Conservation (phyloP, 1,140 invertebrate species). For the Listronotus oregonensis region DNA sequence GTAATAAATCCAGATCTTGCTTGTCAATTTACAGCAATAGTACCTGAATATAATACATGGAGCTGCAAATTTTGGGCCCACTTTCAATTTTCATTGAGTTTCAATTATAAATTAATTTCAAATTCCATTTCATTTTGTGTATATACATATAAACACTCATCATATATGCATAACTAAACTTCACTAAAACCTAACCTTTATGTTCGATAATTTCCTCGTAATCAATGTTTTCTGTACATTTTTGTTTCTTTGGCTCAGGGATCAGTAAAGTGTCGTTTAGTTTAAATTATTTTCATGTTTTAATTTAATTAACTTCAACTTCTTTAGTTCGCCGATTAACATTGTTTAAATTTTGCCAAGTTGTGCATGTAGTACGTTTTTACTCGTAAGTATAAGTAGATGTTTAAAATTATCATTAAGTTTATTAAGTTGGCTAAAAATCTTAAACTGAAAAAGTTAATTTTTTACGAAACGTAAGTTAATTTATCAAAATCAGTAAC, state of each 20-base stretch:
- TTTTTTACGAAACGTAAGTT: too few species aligned
- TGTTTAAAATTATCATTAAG: too few species aligned
- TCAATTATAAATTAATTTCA: conserved; percentile 16
- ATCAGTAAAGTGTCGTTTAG: conserved; percentile 5
- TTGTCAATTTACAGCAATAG: conserved; percentile 39
- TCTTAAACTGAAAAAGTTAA: too few species aligned
- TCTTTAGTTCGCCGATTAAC: conserved; percentile 6
- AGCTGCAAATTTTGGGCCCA: conserved; percentile 38
- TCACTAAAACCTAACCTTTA: conserved; percentile 4
- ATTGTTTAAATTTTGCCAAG: conserved; percentile 8
- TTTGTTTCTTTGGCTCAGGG: conserved; percentile 9
- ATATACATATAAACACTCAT: conserved; percentile 16
- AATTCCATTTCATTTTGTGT: conserved; percentile 20
- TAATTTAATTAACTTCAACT: conserved; percentile 25
- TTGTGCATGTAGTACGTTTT: not conserved
- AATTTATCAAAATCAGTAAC: too few species aligned
- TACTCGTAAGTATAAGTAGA: too few species aligned
- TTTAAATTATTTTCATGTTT: conserved; percentile 4
- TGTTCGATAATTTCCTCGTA: not conserved
- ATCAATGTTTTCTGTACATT: conserved; percentile 16
- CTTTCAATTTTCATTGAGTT: conserved; percentile 16
- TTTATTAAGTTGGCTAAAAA: too few species aligned
- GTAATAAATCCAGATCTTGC: conserved; percentile 6
- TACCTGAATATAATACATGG: conserved; percentile 46
- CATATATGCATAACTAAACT: conserved; percentile 13